Evolutionary conservation across 2,888 invertebrate species (phyloP), one percentile per base, ranked within the genome.

Genomic region (Poecilus cupreus): DNA sequence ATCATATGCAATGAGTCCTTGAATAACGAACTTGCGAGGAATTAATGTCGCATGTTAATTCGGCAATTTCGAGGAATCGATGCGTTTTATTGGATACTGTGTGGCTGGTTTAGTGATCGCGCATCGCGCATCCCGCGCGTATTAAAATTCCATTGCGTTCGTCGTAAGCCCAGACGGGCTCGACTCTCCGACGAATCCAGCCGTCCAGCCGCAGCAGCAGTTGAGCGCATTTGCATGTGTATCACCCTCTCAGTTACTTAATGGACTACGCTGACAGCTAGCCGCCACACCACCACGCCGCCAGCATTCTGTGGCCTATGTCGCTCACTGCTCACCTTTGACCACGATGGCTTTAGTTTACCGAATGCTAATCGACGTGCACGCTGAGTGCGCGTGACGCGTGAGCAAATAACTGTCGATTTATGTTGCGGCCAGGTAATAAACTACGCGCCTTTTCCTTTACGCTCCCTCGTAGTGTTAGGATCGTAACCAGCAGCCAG

Each of bases 291-390:
- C 32, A n/a, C n/a, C n/a, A n/a, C 16, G 32, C 54, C 70, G 43
- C 72, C 22, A 46, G 22, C 39, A 24, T 18, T 60, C 24, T 68
- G 64, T 37, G 20, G 64, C 64, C 64, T 18, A 37, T 11, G 64
- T 32, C 18, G 64, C 64, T 60, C 26, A 60, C 39, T 8, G 72
- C 46, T 77, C 60, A 60, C 77, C 60, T 77, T 77, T 77, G 77
- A 60, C 60, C 57, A 37, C 54, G 46, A 54, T 39, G 60, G 43
- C 39, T 77, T 77, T 77, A 77, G 77, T 77, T 77, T 60, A 76
- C 43, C 24, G 39, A 60, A 77, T 77, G 76, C 39, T 54, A 77
- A 77, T 77, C 76, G 54, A 77, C 76, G 54, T 60, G 76, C 57
- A 22, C 76, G 49, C 43, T 74, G 74, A 74, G 74, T 74, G 74